phyloP scores from a whole-genome alignment of 1,140 invertebrate species.

The Drosophila subobscura region DNA sequence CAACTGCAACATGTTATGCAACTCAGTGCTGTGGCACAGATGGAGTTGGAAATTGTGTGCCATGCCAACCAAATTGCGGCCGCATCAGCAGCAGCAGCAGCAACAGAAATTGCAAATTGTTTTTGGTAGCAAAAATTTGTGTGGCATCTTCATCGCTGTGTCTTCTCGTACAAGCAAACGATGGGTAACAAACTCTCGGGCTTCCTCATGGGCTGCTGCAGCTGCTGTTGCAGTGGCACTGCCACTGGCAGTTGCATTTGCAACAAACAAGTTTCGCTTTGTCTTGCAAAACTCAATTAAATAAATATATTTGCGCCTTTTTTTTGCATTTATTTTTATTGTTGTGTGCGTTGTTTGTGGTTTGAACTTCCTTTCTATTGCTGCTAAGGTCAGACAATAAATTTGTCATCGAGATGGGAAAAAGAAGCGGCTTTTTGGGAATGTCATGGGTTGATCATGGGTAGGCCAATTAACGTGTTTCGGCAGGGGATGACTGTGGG shows the following conservation, averaged over 20 bases:
- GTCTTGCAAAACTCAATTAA: constrained; percentile 62
- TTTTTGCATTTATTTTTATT: constrained; percentile 14
- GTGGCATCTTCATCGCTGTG: constrained; percentile 33
- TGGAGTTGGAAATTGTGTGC: constrained; percentile 56
- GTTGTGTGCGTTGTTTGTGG: constrained; percentile 2
- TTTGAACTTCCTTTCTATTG: constrained; percentile 50
- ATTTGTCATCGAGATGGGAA: constrained; percentile 8
- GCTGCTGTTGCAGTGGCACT: constrained; percentile 2
- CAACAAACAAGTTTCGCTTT: constrained; percentile 46
- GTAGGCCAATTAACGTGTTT: not conserved
- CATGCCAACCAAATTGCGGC: constrained; percentile 65
- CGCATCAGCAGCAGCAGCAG: constrained; percentile 44
- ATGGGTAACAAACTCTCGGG: constrained; percentile 33
- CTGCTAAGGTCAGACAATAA: constrained; percentile 41
- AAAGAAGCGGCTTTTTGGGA: not conserved
- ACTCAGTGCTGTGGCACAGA: constrained; percentile 44
- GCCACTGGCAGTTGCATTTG: constrained; percentile 12
- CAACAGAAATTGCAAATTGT: constrained; percentile 78
- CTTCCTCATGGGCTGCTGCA: constrained; percentile 22
- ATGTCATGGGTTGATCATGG: not conserved
- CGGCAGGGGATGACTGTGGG: not conserved
- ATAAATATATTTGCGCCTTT: constrained; percentile 26
- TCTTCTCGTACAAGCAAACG: constrained; percentile 15
- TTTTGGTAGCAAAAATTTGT: constrained; percentile 64
- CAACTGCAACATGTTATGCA: constrained; percentile 51